phyloP scores from a whole-genome alignment of 2,888 invertebrate species.

The Megaustenia siamemsis region DNA sequence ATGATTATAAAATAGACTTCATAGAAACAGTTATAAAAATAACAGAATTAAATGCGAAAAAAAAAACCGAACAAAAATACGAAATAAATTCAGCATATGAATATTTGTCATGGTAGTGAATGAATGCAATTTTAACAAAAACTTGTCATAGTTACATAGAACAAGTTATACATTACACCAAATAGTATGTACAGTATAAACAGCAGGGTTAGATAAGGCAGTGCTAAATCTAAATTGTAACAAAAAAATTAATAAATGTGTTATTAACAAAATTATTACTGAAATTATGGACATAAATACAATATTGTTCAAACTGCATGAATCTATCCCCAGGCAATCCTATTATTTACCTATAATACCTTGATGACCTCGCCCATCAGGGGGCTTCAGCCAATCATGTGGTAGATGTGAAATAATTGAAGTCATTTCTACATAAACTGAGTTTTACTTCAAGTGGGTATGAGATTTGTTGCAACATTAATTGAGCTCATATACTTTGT shows the following conservation, averaged over 20 bases:
- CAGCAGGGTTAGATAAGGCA: constrained; percentile 45
- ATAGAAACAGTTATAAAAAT: no score
- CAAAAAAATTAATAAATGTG: neutral
- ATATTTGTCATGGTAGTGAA: constrained; percentile 36
- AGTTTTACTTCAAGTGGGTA: no score
- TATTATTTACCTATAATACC: neutral
- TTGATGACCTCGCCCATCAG: no score
- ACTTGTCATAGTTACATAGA: constrained; percentile 22
- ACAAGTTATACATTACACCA: constrained; percentile 26
- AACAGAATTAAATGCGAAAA: neutral
- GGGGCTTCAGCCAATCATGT: no score
- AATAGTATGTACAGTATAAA: constrained; percentile 36
- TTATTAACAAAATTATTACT: neutral
- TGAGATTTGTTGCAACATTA: no score
- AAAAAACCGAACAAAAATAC: neutral
- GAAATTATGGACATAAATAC: neutral
- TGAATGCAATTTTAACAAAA: constrained; percentile 32
- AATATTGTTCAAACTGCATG: neutral
- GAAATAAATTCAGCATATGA: constrained; percentile 23
- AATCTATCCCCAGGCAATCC: constrained; percentile 2
- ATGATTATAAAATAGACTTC: no score
- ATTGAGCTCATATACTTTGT: no score
- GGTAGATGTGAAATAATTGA: no score
- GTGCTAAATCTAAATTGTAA: constrained; percentile 30
- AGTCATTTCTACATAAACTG: no score